Evolutionary conservation across 2,797 vertebrate species (phyloP), one percentile per base, ranked within the genome.

Genomic region (Cryptoblepharus egeriae): DNA sequence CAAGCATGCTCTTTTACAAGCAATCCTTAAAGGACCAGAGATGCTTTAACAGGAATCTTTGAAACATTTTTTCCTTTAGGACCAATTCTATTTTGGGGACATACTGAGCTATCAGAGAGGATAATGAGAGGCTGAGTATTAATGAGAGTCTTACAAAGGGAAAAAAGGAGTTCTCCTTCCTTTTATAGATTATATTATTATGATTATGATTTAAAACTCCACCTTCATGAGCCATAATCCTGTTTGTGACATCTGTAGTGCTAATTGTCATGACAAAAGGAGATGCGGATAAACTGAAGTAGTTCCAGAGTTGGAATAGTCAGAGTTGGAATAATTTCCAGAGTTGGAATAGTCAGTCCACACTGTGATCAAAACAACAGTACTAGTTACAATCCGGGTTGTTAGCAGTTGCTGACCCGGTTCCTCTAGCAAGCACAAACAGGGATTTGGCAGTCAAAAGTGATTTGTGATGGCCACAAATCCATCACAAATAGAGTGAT

Each of bases 11-110:
- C 32, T 70, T 76, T 67, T 73, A 76, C 77, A 63, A 61, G 13
- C 69, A n/a, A 39, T 73, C 42, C 78, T 83, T 83, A 80, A 84
- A 87, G 78, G 61, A 68, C 42, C 58, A 81, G 42, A n/a, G 42
- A 57, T 63, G 70, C 39, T 72, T 75, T 68, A 49, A 67, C 12
- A 28, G 32, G 52, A 35, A 73, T 22, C 45, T 75, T 35, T 49
- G 37, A 57, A 65, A 49, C 52, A 26, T 18, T 7, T n/a, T 39
- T 57, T 70, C 20, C 35, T 65, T 64, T 42, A 26, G 20, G 24
- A 82, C 57, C 57, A 20, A 20, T 63, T 64, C 13, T 45, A 4
- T 32, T 35, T 32, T 12, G 12, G 24, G 28, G 12, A 69, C 26
- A 75, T 39, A 24, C 15, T 35, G 28, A 22, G 22, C 4, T 61